Conservation (phyloP, 2,797 vertebrate genomes). For the Chiloscyllium punctatum region DNA sequence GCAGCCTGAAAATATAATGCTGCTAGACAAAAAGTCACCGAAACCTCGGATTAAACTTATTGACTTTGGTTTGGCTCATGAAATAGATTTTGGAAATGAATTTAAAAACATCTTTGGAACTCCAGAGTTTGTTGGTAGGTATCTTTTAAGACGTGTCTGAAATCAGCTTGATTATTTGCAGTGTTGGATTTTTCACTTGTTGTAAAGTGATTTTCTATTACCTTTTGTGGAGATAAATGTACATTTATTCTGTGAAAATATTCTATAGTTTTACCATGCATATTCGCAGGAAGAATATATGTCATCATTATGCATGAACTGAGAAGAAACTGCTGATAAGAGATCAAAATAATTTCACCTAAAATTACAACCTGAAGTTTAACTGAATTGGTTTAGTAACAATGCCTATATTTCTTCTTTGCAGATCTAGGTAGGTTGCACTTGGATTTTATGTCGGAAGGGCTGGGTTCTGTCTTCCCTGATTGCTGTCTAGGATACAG, state of each 20-base stretch:
- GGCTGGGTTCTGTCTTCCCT: not conserved
- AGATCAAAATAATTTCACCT: not conserved
- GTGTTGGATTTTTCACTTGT: not conserved
- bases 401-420: not conserved
- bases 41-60: slow-evolving; percentile 98
- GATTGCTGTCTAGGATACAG: not conserved
- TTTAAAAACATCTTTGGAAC: slow-evolving; percentile 99
- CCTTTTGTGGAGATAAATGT: not conserved
- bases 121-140: slow-evolving; percentile 94
- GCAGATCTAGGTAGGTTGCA: not conserved
- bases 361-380: not conserved
- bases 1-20: slow-evolving; percentile 98
- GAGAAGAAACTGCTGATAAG: not conserved
- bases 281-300: not conserved
- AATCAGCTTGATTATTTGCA: not conserved
- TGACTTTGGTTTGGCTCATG: slow-evolving; percentile 95
- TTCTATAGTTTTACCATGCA: not conserved
- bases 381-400: not conserved
- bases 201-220: not conserved
- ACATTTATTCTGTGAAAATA: not conserved
- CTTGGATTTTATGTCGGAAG: not conserved
- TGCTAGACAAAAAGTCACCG: slow-evolving; percentile 81
- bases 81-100: slow-evolving; percentile 95
- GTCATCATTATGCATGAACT: not conserved
- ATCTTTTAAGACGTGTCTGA: not conserved